Base-by-base conservation (phyloP, 2,888 invertebrate genomes). In the Ectobius pallidus region DNA sequence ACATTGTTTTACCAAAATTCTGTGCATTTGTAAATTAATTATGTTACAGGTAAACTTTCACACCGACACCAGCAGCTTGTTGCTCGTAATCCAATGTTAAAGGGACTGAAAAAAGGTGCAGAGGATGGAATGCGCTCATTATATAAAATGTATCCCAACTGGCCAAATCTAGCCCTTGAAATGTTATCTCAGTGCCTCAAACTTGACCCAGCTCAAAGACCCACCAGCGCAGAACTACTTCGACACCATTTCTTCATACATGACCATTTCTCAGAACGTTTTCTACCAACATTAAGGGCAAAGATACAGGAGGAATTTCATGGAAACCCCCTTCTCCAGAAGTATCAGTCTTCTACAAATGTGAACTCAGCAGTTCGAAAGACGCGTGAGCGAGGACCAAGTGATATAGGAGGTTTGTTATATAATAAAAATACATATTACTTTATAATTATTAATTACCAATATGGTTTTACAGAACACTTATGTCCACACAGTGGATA, bases 221-320 rank as follows among this genome's bases (percentile, higher is more conserved):
- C 91, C 0, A 85, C 86, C 0, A 89, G 91, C 25, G 83, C 86
- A 0, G 86, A 87, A 25, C 83, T 93, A n/a, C 82, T 93, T 9
- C 86, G 89, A 61, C 91, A 92, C 79, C 81, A 83, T 73, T 89
- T 90, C 78, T 92, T 93, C 80, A 84, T 84, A 1, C 86, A 87
- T 74, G 91, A 92, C 65, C 85, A 86, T 27, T 92, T 92, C 78
- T 85, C 87, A 7, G 89, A 90, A 25, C 86, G 83, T 73, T 92
- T 91, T 79, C 85, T 89, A n/a, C 87, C 87, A 0, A 89, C 90
- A 75, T 82, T 93, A 4, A 82, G 89, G 58, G 86, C 88, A 74
- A 88, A 88, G 80, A 85, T 92, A 14, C 87, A 88, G 39, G 87
- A 87, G 78, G 91, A 91, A 78, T 85, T 88, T 75, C 86, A 87